Base-by-base conservation (phyloP, 2,797 vertebrate genomes). In the Chaunax sp. region DNA sequence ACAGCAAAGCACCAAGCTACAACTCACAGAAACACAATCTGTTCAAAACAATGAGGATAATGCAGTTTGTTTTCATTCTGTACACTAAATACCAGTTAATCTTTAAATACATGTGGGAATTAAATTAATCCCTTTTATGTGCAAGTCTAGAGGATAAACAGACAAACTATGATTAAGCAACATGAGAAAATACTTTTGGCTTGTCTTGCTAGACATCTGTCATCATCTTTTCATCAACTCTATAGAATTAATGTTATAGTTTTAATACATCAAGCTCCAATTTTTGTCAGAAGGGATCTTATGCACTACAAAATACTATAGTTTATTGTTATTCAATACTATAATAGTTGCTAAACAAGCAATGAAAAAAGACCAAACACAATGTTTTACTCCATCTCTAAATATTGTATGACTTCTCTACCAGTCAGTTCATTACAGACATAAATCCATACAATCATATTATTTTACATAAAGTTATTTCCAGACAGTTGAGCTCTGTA, bases 1-100 rank as follows among this genome's bases (percentile, higher is more conserved):
- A 75, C 49, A 51, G 23, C 55, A 65, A 60, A 64, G 26, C 59
- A 60, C 35, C 30, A 53, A 78, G 55, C 25, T 18, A 68, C 53
- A 51, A 50, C 59, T 50, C 44, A 85, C 58, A 28, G 2, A 6
- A 41, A 62, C 35, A 57, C 30, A 28, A 13, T 23, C 7, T 30
- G 19, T 64, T 26, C 44, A 45, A 77, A 78, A 61, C 20, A 44
- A 54, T 37, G 38, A 2, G 38, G 4, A 38, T 22, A n/a, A 64
- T 75, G 44, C 4, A 19, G 19, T 33, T 68, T 52, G 38, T 28
- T 64, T 74, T 58, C 0, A 66, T 38, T 35, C 26, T 54, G 14
- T 44, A 33, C 25, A 67, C 52, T 35, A 67, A 82, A 45, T 35
- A 71, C 28, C 1, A 7, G 28, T 70, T 82, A 37, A 74, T 72